Evolutionary conservation across 2,113 vertebrate genomes (phyloP).

Genomic region (Syngnathoides biaculeatus): DNA sequence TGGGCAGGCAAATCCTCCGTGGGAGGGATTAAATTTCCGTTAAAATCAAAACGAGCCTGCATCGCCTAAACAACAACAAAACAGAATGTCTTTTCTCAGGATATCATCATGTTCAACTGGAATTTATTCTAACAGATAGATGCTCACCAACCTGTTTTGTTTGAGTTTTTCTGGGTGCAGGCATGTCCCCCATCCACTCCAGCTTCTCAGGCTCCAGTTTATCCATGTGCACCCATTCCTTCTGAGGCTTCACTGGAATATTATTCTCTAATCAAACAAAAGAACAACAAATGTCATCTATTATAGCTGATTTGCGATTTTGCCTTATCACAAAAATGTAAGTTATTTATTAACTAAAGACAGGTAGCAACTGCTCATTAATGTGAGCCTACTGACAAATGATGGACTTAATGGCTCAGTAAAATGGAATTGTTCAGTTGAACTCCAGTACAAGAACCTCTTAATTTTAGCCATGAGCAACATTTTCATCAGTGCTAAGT

Average conservation of each 20-base stretch:
- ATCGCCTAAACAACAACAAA: slow-evolving; percentile 77
- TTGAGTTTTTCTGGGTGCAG: slow-evolving; percentile 73
- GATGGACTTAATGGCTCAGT: neutral
- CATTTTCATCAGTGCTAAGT: slow-evolving; percentile 7
- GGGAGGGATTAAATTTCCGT: slow-evolving; percentile 82
- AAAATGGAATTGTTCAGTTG: neutral
- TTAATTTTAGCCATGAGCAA: slow-evolving; percentile 12
- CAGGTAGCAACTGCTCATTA: neutral
- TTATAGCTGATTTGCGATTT: neutral
- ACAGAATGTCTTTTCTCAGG: neutral
- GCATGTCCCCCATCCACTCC: slow-evolving; percentile 88
- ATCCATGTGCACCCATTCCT: slow-evolving; percentile 93
- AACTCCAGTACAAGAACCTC: neutral
- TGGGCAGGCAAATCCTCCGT: slow-evolving; percentile 86
- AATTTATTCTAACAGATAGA: neutral
- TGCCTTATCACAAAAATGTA: neutral
- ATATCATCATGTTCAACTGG: neutral
- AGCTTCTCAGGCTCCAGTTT: slow-evolving; percentile 89
- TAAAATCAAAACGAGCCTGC: slow-evolving; percentile 92
- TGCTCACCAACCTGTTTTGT: slow-evolving; percentile 77
- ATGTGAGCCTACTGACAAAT: neutral
- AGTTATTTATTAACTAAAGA: neutral
- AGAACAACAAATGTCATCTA: neutral
- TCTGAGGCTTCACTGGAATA: slow-evolving; percentile 82
- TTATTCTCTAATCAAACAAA: slow-evolving; percentile 59